Evolutionary conservation across 1,140 invertebrate genomes (phyloP), one percentile per base, ranked within the genome.

Genomic region (Helicoverpa zea): DNA sequence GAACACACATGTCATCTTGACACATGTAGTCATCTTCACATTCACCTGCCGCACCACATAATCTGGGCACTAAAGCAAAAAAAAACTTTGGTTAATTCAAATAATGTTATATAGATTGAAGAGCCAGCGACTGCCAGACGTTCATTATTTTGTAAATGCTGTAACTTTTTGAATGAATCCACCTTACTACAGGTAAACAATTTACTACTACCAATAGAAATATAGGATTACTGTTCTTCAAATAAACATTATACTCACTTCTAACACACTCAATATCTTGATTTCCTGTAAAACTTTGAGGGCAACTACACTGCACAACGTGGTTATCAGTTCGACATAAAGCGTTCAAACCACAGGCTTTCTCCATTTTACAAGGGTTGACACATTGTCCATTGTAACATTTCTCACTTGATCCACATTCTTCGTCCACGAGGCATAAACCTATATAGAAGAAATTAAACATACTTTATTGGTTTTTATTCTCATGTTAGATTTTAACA

Each of bases 271-370:
- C 98, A 14, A 97, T 96, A 82, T 97, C 96, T 29, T 97, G 97
- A 90, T 98, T 97, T 80, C 98, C 98, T 63, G 98, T 98, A 90
- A 98, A 98, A 59, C 97, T 97, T 54, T 96, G 95, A 14, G 98
- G 98, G 90, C 98, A 99, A 81, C 96, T 96, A 86, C 98, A 99
- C 86, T 97, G 96, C 89, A 98, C 97, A 2, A 97, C 94, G 88
- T 98, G 98, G 89, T 97, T 97, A 18, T 95, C 94, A n/a, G 97
- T 96, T 56, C 95, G 95, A 89, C 98, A 99, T 70, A 97, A 90
- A n/a, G 98, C 97, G 93, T 99, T 99, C 79, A 98, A 96, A n/a
- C 98, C 98, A 94, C 98, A 99, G 1, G 98, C 95, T 80, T 96
- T 96, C 83, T 96, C 96, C 84, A 97, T 91, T 77, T 96, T 95